Evolutionary conservation across 2,113 vertebrate genomes (phyloP).

Genomic region (Cisticola juncidis): DNA sequence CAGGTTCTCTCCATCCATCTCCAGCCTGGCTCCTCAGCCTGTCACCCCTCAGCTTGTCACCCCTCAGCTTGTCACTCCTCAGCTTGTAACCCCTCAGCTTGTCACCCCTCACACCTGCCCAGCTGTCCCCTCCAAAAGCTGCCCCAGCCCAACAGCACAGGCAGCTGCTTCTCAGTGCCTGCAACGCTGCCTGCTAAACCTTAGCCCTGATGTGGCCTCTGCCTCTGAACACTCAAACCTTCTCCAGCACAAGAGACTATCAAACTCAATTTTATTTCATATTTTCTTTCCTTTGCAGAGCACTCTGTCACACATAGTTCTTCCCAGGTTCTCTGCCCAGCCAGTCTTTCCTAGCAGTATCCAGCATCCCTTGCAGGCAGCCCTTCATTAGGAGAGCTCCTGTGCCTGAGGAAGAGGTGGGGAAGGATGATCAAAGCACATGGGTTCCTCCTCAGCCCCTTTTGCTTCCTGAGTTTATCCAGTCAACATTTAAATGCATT

Average conservation of each 20-base stretch:
- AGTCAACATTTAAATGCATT: neutral
- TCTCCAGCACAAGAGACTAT: neutral
- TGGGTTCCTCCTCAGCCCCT: neutral
- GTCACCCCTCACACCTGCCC: too few species aligned
- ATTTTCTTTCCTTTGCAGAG: neutral
- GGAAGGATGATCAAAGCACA: neutral
- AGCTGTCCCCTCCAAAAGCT: neutral
- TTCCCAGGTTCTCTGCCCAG: neutral
- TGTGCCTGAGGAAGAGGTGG: neutral
- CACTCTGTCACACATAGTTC: accelerated
- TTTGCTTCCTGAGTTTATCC: neutral
- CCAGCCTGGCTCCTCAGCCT: neutral
- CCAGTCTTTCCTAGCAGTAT: neutral
- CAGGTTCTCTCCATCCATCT: neutral
- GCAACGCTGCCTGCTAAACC: accelerated
- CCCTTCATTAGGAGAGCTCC: neutral
- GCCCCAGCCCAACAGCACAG: neutral
- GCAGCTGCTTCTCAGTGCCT: neutral
- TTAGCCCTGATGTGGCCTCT: neutral
- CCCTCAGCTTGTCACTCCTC: too few species aligned
- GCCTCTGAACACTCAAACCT: neutral
- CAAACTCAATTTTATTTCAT: neutral
- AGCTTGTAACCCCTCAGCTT: too few species aligned
- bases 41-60: neutral
- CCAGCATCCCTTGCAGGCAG: neutral